These are phyloP conservation scores for Tipula lateralis DNA, from an alignment of 2,888 invertebrate genomes.

Conservation along the genomic window DNA sequence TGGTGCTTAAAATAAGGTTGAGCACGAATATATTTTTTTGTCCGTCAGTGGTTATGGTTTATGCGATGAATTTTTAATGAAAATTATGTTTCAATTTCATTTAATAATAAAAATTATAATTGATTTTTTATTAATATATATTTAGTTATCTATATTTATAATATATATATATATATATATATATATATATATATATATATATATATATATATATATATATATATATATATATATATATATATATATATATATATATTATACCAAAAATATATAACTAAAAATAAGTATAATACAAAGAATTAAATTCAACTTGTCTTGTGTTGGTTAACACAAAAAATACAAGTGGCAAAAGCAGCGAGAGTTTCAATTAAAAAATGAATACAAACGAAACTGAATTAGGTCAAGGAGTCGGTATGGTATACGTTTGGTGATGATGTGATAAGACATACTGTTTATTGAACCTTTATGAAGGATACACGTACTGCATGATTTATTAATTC, in stretches of 20 bases:
- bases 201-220: too few relatives aligned
- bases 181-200: too few relatives aligned
- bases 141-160: neutral
- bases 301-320: neutral
- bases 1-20: neutral
- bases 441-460: neutral
- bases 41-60: neutral
- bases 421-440: neutral
- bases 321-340: neutral
- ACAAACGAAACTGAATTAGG: neutral
- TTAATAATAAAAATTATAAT: slow-evolving; percentile 13
- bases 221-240: too few relatives aligned
- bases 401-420: neutral
- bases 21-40: neutral
- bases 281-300: neutral
- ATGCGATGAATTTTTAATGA: slow-evolving; percentile 19
- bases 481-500: neutral
- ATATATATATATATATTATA: too few relatives aligned
- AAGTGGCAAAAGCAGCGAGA: neutral
- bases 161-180: neutral
- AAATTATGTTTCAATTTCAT: slow-evolving; percentile 13
- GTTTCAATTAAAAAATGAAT: slow-evolving; percentile 11
- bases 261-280: too few relatives aligned
- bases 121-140: neutral
- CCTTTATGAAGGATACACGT: neutral